Base-by-base conservation (phyloP, 53 echinoderm and acorn worm genomes). In the Holothuria leucospilota region DNA sequence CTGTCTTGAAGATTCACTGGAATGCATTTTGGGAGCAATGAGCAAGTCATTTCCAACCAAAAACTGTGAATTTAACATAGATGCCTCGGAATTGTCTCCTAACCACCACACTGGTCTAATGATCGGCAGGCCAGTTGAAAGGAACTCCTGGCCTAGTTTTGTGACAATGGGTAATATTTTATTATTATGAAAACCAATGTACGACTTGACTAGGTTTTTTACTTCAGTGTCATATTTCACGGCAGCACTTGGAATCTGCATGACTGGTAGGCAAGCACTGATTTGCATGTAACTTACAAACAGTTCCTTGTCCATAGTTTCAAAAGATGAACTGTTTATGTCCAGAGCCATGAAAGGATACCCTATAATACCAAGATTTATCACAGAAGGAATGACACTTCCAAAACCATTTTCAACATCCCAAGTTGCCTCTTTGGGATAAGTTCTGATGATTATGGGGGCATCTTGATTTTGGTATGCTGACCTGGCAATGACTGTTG, bases 31-130 rank as follows among this genome's bases (percentile, higher is more conserved):
- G 42, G 99, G 99, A 23, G 94, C 92, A 3, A 99, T 94, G 8
- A 99, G 69, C 29, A 92, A 85, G 64, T 93, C 92, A 85, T 93
- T 77, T 20, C 99, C 99, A 15, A 99, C 86, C 71, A 99, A 16
- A 84, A 99, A 99, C 91, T 95, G 85, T 0, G 95, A 93, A 69
- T 94, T 93, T 39, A 90, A 64, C 8, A 63, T 34, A 0, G 92
- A 71, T 16, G 86, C 61, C 7, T 52, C 82, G 16, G 29, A 41
- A 42, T 83, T 67, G 29, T 83, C 34, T 16, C 71, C 82, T 15
- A 69, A 64, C 93, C 95, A 95, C 99, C 99, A 99, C 15, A 95
- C 24, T 5, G 99, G 99, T 85, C 95, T 86, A 56, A 99, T 87
- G 34, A 98, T 78, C 8, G 93, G 92, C 13, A 84, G 71, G 10